Base-by-base conservation (phyloP, 2,113 vertebrate genomes). In the Solea solea region DNA sequence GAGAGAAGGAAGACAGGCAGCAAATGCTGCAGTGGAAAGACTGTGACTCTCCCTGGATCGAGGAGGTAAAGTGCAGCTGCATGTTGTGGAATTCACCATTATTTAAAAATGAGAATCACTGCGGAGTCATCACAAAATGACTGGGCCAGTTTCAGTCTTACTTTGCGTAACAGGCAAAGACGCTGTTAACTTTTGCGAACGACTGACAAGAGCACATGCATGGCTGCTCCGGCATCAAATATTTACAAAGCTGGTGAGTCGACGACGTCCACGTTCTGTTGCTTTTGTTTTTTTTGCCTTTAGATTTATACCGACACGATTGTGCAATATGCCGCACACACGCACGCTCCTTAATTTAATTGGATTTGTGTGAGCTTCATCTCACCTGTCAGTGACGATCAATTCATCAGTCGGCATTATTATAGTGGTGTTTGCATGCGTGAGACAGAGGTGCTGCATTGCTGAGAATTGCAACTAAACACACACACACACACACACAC, bases 171-270 rank as follows among this genome's bases (percentile, higher is more conserved):
- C 39, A 53, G 62, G 74, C 62, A 65, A 71, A 64, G 63, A 65
- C 64, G 63, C 61, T 68, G 76, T 71, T 81, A 65, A 82, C 82
- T 74, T 85, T 70, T 70, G 44, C 49, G 75, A 74, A 28, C 69
- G 54, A 56, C 46, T 21, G 5, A 67, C 66, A 71, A 57, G 62
- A 65, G 69, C n/a, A 54, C 75, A 88, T 52, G 80, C 83, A 74
- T 82, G 81, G 75, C 86, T 84, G 87, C 82, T 52, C 59, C 64
- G 3, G 48, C 85, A 89, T 90, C 83, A 91, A 91, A 90, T 88
- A 91, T 91, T 90, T 88, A 91, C 70, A 16, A 81, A 69, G 69
- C 76, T 12, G 54, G 46, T 59, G 68, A 73, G 81, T 66, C 59
- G 71, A 76, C 67, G 72, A 80, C 69, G 82, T 55, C 61, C 16